A percentile compares a stretch with the other conserved stretches of the same genome.
phyloP scores from a whole-genome alignment of 2,113 vertebrate genomes.

The Pitta sordida region DNA sequence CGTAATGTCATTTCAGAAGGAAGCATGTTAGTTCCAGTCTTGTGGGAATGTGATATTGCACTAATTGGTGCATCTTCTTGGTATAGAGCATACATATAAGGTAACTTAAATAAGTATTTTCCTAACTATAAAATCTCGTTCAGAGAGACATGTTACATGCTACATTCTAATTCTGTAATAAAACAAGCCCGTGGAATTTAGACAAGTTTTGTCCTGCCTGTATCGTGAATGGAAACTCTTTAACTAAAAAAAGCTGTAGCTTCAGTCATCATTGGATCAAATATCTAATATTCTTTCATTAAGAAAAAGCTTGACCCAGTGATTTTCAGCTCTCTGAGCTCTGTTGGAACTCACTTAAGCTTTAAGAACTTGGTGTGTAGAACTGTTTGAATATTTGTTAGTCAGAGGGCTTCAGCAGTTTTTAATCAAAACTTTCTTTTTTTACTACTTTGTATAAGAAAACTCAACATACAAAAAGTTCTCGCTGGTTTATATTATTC shows the following conservation, averaged over 20 bases:
- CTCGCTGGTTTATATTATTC: not conserved
- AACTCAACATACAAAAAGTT: not conserved
- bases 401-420: not conserved
- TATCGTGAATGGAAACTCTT: not conserved
- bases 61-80: not conserved
- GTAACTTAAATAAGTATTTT: not conserved
- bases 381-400: not conserved
- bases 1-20: not conserved
- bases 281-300: not conserved
- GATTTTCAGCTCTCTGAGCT: not conserved
- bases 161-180: not conserved
- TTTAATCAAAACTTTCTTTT: not conserved
- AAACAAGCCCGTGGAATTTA: not conserved
- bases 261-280: not conserved
- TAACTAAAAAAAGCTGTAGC: not conserved
- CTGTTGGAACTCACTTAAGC: not conserved
- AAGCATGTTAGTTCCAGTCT: not conserved
- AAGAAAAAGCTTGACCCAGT: not conserved
- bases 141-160: not conserved
- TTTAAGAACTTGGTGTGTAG: not conserved
- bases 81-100: not conserved
- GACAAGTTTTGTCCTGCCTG: conserved; percentile 7
- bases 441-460: not conserved
- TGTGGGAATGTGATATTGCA: not conserved
- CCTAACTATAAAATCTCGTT: not conserved